Conservation (phyloP, 2,888 invertebrate species). For the Polydrusus tereticollis region DNA sequence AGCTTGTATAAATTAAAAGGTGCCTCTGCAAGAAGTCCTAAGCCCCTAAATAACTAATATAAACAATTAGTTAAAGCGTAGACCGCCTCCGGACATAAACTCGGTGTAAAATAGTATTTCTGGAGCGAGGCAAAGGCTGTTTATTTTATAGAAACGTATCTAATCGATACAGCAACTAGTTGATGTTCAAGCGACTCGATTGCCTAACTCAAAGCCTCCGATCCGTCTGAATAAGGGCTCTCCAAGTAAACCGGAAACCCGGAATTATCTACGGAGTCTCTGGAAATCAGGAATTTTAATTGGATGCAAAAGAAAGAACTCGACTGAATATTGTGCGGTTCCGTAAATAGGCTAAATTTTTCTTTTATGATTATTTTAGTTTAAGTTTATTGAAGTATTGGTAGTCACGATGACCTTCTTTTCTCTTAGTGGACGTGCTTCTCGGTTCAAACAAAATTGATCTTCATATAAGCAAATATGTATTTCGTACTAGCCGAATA, state of each 20-base stretch:
- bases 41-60: slow-evolving; percentile 13
- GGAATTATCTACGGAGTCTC: slow-evolving; percentile 34
- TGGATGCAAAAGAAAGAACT: slow-evolving; percentile 30
- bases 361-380: slow-evolving; percentile 1
- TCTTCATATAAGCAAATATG: too few species aligned
- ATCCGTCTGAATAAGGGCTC: slow-evolving; percentile 40
- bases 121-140: slow-evolving; percentile 27
- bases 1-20: neutral
- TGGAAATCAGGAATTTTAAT: slow-evolving; percentile 33
- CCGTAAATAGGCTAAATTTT: slow-evolving; percentile 19
- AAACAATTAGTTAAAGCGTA: slow-evolving; percentile 21
- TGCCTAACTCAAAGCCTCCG: slow-evolving; percentile 35
- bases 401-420: too few species aligned
- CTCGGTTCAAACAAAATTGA: too few species aligned
- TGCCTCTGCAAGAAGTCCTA: neutral
- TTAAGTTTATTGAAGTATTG: slow-evolving; percentile 1
- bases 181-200: slow-evolving; percentile 30
- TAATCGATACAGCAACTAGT: slow-evolving; percentile 46
- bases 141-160: slow-evolving; percentile 23
- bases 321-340: slow-evolving; percentile 16
- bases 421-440: too few species aligned
- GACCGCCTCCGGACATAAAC: slow-evolving; percentile 36
- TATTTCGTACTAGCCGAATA: too few species aligned
- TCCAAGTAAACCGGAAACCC: slow-evolving; percentile 38
- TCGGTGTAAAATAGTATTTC: slow-evolving; percentile 33